A percentile compares a stretch with the other conserved stretches of the same genome.
These are phyloP conservation scores for Thripadectes ignobilis DNA, from an alignment of 2,797 vertebrate species.

Conservation along the genomic window DNA sequence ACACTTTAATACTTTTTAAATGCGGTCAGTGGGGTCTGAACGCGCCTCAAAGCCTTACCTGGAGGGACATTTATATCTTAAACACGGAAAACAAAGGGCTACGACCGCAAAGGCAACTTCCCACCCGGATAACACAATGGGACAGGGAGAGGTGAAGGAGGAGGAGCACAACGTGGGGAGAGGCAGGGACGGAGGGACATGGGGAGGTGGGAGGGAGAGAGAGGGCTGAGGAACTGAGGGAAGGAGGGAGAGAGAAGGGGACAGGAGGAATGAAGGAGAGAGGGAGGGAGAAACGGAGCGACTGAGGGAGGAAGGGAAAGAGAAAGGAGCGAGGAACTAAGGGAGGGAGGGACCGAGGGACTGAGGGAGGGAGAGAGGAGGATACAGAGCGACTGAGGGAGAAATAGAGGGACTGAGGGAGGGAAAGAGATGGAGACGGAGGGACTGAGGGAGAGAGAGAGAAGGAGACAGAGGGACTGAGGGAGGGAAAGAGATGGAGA, in stretches of 20 bases:
- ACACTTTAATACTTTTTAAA: no score
- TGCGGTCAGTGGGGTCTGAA: accelerated
- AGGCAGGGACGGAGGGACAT: neutral
- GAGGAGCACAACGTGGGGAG: neutral
- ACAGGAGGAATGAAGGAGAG: no score
- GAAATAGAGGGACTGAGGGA: neutral
- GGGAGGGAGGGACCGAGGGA: neutral
- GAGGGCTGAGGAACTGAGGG: neutral
- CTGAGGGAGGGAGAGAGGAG: no score
- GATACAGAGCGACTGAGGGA: no score
- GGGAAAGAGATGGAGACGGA: neutral
- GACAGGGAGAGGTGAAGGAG: neutral
- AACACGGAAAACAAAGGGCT: accelerated
- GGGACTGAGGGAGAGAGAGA: no score
- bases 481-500: neutral
- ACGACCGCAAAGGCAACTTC: accelerated
- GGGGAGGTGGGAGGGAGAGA: no score
- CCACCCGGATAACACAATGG: no score
- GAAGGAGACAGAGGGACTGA: neutral
- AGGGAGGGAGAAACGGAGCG: neutral
- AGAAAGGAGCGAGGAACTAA: no score
- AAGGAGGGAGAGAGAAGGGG: neutral
- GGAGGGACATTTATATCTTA: accelerated
- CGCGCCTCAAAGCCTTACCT: neutral
- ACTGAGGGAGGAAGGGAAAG: neutral